Base-by-base conservation (phyloP, 2,113 vertebrate species). In the Porphyrio hochstetteri region DNA sequence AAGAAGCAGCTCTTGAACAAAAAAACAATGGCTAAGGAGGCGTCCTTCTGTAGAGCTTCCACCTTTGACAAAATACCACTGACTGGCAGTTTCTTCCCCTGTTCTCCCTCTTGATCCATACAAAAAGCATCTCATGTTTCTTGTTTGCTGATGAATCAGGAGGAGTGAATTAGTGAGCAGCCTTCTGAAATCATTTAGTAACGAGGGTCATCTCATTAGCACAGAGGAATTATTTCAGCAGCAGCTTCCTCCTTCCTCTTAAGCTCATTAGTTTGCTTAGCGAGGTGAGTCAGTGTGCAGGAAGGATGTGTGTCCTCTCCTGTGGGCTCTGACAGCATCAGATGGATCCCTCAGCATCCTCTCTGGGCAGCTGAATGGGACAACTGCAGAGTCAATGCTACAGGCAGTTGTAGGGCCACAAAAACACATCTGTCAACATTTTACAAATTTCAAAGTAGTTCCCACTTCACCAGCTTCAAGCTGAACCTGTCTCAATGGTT, bases 351-450 rank as follows among this genome's bases (percentile, higher is more conserved):
- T 1, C 60, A 68, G 42, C 74, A 48, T 28, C 77, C 5, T 68
- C 46, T 25, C 65, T 8, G 28, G 57, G 44, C 50, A 50, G 42
- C 42, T 63, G 67, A 48, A n/a, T 28, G 11, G 29, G 42, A 23
- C 65, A 25, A 11, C 40, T 4, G n/a, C 57, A 19, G 27, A n/a
- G n/a, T 9, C 29, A 82, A 52, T 24, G 9, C n/a, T 15, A 14
- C 2, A 1, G 53, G 44, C 48, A 75, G 23, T 50, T 38, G 4
- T 11, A 16, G 31, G 65, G 42, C 55, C 69, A 27, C 50, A 68
- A 19, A 63, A 42, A 44, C 19, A 4, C 0, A 1, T 19, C 28
- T 4, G 0, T 7, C 55, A 35, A 31, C 11, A 4, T 64, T 59
- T 52, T 50, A 52, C n/a, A 11, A 10, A 50, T 61, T 68, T 68